Evolutionary conservation across 2,113 vertebrate species (phyloP).

Genomic region (Spea bombifrons): DNA sequence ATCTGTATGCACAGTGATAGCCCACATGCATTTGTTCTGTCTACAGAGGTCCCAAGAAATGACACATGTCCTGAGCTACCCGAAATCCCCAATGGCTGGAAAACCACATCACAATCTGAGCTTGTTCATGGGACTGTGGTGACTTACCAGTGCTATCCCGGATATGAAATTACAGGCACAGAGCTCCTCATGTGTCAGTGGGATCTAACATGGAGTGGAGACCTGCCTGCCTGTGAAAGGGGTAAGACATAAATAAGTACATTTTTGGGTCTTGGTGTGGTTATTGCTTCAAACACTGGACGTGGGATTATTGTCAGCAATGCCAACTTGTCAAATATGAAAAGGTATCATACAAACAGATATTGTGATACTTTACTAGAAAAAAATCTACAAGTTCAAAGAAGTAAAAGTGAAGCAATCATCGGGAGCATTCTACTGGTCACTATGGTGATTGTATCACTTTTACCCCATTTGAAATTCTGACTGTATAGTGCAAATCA

Average conservation of each 20-base stretch:
- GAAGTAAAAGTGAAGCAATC: no score
- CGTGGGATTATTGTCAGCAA: background rate
- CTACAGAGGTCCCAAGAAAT: conserved; percentile 86
- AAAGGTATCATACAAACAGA: no score
- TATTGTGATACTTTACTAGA: no score
- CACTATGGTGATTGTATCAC: no score
- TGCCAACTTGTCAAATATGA: background rate
- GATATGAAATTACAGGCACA: conserved; percentile 81
- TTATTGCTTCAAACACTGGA: background rate
- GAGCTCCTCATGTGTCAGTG: conserved; percentile 95
- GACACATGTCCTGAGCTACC: conserved; percentile 93
- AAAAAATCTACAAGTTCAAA: no score
- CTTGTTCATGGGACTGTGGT: conserved; percentile 89
- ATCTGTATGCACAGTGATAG: no score
- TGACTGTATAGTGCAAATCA: no score
- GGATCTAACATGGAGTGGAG: conserved; percentile 93
- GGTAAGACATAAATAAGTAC: conserved; percentile 62
- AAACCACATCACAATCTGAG: conserved; percentile 86
- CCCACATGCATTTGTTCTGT: background rate
- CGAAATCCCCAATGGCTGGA: conserved; percentile 91
- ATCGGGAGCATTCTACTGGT: no score
- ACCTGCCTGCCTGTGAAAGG: conserved; percentile 83
- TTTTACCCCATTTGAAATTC: no score
- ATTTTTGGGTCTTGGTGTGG: background rate
- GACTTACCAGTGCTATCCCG: conserved; percentile 93